A percentile compares a stretch with the other conserved stretches of the same genome.
Conservation (phyloP, 53 echinoderm and acorn worm species). For the Hippasteria phrygiana region DNA sequence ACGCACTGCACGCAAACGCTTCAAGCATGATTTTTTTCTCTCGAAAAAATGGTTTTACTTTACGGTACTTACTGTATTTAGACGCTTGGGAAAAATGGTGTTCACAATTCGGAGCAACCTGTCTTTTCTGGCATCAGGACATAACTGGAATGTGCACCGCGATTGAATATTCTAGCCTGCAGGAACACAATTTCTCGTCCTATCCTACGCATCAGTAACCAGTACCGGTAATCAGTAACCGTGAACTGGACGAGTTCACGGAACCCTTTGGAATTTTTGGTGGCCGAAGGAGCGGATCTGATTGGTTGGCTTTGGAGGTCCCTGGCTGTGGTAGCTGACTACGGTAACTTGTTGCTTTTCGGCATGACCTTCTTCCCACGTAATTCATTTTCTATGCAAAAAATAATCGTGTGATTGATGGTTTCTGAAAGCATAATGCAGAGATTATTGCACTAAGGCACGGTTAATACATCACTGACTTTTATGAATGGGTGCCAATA, state of each 20-base stretch:
- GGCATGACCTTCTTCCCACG: not conserved
- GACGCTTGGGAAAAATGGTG: not conserved
- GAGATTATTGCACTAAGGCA: not conserved
- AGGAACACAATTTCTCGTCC: no score
- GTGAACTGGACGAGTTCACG: no score
- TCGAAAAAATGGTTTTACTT: no score
- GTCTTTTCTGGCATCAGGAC: not conserved
- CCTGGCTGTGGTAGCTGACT: not conserved
- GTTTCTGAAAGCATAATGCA: not conserved
- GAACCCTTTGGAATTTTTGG: no score
- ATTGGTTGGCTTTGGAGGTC: not conserved
- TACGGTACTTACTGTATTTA: no score
- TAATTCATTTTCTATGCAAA: not conserved
- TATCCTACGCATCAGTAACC: no score
- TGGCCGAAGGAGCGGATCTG: not conserved
- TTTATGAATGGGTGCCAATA: not conserved
- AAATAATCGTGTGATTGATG: not conserved
- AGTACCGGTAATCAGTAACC: no score
- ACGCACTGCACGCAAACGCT: no score
- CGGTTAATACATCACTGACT: not conserved
- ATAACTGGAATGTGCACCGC: not conserved
- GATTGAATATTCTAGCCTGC: no score
- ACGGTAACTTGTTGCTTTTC: conserved; percentile 1
- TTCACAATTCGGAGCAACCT: not conserved
- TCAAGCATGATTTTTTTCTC: no score